Conservation (phyloP, 2,797 vertebrate species). For the Falco peregrinus region DNA sequence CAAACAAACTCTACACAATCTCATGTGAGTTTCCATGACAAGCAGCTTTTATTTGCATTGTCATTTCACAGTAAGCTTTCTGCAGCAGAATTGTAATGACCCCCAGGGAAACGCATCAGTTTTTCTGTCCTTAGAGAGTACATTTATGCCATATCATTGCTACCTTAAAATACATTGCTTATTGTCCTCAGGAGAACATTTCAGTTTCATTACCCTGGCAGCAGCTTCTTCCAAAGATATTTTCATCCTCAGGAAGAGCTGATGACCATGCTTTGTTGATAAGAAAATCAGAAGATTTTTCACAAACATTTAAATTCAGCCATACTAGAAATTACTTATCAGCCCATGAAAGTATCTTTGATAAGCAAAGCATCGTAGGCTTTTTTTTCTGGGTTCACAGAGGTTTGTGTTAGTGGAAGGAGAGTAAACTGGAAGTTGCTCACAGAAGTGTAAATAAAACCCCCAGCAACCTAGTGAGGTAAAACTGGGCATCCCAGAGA, state of each 20-base stretch:
- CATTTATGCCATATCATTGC: background rate
- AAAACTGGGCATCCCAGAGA: background rate
- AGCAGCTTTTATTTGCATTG: background rate
- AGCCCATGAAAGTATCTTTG: background rate
- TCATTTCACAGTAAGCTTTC: background rate
- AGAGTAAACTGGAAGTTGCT: background rate
- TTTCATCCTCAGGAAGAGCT: background rate
- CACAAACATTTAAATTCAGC: background rate
- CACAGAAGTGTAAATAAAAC: background rate
- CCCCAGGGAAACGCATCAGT: background rate
- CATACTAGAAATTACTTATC: background rate
- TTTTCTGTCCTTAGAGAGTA: slow-evolving; percentile 7
- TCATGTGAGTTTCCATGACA: background rate
- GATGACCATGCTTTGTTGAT: background rate
- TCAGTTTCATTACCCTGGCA: background rate
- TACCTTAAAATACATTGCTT: background rate
- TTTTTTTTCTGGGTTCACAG: background rate
- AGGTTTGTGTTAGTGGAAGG: background rate
- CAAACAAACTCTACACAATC: background rate
- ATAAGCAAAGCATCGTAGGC: background rate
- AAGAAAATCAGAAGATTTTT: background rate
- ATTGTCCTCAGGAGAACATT: slow-evolving; percentile 19
- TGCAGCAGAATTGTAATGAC: background rate
- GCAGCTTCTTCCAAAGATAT: background rate
- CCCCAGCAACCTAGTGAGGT: background rate